phyloP scores from a whole-genome alignment of 2,797 vertebrate genomes.

The Sciurus vulgaris region DNA sequence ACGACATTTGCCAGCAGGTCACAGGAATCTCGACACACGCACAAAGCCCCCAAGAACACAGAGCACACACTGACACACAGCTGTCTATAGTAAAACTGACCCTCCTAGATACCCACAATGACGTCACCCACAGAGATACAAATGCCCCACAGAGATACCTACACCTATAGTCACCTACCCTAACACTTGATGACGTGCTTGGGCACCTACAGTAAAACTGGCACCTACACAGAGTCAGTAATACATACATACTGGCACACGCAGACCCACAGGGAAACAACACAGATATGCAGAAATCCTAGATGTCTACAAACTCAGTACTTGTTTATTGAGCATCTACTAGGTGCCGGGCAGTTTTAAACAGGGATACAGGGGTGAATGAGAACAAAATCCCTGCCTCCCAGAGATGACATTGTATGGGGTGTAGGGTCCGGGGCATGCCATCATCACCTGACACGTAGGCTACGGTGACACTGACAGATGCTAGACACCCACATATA shows the following conservation, averaged over 20 bases:
- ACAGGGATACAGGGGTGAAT: background rate
- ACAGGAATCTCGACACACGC: background rate
- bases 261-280: background rate
- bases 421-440: background rate
- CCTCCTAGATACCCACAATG: background rate
- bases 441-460: background rate
- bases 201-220: background rate
- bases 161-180: background rate
- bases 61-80: background rate
- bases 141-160: background rate
- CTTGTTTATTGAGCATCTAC: background rate
- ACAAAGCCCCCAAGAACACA: background rate
- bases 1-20: background rate
- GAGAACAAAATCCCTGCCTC: background rate
- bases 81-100: background rate
- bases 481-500: background rate
- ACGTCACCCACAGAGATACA: background rate
- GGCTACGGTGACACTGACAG: conserved; percentile 21
- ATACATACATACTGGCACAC: too few relatives aligned
- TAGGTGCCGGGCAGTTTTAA: background rate
- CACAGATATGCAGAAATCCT: background rate
- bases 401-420: background rate
- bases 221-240: background rate
- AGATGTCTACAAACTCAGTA: background rate
- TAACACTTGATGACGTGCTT: background rate